Percentiles rank a stretch among this genome's conserved stretches.
Conservation (phyloP, 1,140 invertebrate genomes). For the Pseudachorutes palmiensis region DNA sequence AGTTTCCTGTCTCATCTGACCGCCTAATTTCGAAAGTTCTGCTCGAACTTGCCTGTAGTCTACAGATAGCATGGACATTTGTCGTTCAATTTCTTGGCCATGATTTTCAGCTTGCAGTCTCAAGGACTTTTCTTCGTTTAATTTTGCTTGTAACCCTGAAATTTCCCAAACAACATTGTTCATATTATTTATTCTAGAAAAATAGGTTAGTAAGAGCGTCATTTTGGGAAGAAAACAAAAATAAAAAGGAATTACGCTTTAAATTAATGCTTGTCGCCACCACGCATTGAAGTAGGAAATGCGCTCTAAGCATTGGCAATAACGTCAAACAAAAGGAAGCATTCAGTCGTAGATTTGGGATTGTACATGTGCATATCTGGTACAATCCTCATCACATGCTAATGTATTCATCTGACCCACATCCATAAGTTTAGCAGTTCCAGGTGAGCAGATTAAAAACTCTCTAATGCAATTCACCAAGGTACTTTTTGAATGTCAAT, state of each 20-base stretch:
- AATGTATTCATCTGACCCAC: background rate
- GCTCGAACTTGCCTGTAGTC: slow-evolving; percentile 88
- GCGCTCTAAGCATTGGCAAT: too few species aligned
- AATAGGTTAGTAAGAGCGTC: too few species aligned
- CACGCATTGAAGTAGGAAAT: too few species aligned
- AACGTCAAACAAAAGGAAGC: too few species aligned
- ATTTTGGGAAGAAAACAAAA: too few species aligned
- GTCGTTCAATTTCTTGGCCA: slow-evolving; percentile 82
- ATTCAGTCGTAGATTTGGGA: too few species aligned
- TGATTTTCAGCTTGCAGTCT: slow-evolving; percentile 72
- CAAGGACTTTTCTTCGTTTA: slow-evolving; percentile 78
- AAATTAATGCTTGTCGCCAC: too few species aligned
- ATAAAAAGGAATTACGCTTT: too few species aligned
- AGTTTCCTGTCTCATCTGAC: slow-evolving; percentile 74
- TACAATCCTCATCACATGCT: background rate
- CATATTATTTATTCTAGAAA: background rate
- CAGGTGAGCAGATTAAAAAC: too few species aligned
- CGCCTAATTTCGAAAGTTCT: slow-evolving; percentile 77
- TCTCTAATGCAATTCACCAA: background rate
- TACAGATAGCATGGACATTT: slow-evolving; percentile 86
- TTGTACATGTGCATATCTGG: background rate
- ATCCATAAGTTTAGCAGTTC: background rate
- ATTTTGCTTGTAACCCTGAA: slow-evolving; percentile 75
- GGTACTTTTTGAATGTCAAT: background rate
- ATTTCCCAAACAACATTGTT: background rate